Conservation (phyloP, 2,797 vertebrate genomes). For the Onychomys leucogaster region DNA sequence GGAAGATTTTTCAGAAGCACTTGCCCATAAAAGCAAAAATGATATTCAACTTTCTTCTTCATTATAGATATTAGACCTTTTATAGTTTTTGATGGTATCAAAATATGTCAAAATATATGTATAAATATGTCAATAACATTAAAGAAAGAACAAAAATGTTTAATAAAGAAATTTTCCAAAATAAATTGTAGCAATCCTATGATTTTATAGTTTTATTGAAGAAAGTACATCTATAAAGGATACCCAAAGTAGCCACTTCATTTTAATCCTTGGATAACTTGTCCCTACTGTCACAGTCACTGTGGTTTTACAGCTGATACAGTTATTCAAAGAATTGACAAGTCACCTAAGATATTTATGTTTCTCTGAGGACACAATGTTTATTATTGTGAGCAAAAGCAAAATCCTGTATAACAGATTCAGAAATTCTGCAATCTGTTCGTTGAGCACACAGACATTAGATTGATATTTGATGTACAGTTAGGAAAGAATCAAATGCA, state of each 20-base stretch:
- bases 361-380: constrained; percentile 5
- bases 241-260: neutral
- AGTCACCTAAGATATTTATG: neutral
- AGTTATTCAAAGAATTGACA: constrained; percentile 2
- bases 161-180: neutral
- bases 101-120: neutral
- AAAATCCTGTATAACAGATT: neutral
- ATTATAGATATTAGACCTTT: neutral
- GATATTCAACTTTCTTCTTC: neutral
- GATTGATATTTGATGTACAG: neutral
- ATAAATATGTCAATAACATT: neutral
- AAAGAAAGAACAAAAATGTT: neutral
- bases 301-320: neutral
- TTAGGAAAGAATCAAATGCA: neutral
- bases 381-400: constrained; percentile 47
- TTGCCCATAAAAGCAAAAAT: neutral
- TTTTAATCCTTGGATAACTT: neutral
- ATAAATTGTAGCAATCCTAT: neutral
- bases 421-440: neutral
- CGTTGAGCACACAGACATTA: neutral
- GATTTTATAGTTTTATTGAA: neutral
- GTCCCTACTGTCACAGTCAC: neutral
- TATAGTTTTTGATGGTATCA: neutral
- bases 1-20: neutral
- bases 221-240: neutral